A percentile compares a stretch with the other conserved stretches of the same genome.
phyloP scores from a whole-genome alignment of 2,888 invertebrate genomes.

The Sialis lutaria region DNA sequence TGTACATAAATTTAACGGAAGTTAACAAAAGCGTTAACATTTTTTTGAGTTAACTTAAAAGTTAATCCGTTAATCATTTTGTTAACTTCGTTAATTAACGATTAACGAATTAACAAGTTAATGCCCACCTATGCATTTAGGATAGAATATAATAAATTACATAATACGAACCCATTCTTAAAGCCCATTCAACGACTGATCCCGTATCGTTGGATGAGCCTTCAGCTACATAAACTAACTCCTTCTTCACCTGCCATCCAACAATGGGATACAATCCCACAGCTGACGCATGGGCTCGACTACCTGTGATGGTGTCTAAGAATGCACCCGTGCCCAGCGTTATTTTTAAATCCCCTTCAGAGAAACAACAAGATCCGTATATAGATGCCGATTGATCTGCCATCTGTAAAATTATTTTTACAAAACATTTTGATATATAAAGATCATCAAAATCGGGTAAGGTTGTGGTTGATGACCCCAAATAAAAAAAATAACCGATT shows the following conservation, averaged over 20 bases:
- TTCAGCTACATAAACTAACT: constrained; percentile 62
- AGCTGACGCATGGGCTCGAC: constrained; percentile 57
- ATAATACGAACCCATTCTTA: constrained; percentile 37
- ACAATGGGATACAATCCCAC: constrained; percentile 82
- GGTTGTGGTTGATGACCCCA: no score
- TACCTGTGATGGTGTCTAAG: constrained; percentile 67
- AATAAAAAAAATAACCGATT: no score
- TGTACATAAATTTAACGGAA: no score
- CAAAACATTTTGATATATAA: no score
- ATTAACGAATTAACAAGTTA: no score
- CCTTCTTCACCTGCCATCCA: constrained; percentile 56
- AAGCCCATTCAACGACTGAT: constrained; percentile 71
- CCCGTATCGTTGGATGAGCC: constrained; percentile 82
- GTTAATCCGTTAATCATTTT: no score
- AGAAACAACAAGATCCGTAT: constrained; percentile 73
- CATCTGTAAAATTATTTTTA: constrained; percentile 33
- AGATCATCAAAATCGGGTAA: no score
- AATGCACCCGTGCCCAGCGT: constrained; percentile 89
- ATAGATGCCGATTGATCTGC: constrained; percentile 81
- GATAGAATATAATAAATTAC: not conserved
- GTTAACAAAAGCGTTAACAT: no score
- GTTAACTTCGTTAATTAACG: no score
- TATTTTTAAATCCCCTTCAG: constrained; percentile 62
- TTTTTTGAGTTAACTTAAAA: no score
- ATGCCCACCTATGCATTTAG: no score